Percentiles rank a stretch among this genome's conserved stretches.
These are phyloP conservation scores for Phalacrocorax brasilianus DNA, from an alignment of 2,113 vertebrate species.

Conservation along the genomic window DNA sequence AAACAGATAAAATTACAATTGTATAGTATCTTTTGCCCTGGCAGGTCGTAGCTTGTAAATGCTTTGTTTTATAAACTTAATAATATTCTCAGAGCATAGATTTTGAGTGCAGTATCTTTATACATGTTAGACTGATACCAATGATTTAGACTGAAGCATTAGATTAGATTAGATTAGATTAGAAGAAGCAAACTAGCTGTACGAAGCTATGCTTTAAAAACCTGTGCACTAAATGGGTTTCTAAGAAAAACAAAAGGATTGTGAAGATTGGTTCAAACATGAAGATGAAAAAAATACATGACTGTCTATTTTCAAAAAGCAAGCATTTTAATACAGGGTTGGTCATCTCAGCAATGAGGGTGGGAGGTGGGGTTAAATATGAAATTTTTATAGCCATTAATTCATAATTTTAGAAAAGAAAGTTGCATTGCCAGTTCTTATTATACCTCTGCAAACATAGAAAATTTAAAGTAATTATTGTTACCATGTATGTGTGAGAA, in stretches of 20 bases:
- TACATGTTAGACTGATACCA: background rate
- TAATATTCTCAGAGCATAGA: background rate
- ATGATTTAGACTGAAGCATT: background rate
- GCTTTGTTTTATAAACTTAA: background rate
- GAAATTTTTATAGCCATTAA: background rate
- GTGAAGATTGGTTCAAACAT: constrained; percentile 9
- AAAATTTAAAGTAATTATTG: constrained; percentile 22
- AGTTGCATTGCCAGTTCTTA: constrained; percentile 8
- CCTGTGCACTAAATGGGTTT: background rate
- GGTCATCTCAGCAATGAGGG: background rate
- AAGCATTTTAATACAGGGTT: background rate
- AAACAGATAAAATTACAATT: background rate
- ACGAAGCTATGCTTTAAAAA: background rate
- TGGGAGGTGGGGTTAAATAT: background rate
- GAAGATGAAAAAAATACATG: background rate
- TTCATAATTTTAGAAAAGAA: constrained; percentile 35
- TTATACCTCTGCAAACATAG: background rate
- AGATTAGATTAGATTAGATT: background rate
- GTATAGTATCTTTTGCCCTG: background rate
- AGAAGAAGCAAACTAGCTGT: background rate
- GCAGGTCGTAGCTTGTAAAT: background rate
- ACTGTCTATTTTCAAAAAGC: constrained; percentile 9
- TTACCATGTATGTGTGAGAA: background rate
- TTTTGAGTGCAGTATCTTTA: background rate
- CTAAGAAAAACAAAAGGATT: constrained; percentile 28